Percentiles rank a stretch among this genome's conserved stretches.
phyloP scores from a whole-genome alignment of 2,888 invertebrate genomes.

The Plagodis pulveraria region DNA sequence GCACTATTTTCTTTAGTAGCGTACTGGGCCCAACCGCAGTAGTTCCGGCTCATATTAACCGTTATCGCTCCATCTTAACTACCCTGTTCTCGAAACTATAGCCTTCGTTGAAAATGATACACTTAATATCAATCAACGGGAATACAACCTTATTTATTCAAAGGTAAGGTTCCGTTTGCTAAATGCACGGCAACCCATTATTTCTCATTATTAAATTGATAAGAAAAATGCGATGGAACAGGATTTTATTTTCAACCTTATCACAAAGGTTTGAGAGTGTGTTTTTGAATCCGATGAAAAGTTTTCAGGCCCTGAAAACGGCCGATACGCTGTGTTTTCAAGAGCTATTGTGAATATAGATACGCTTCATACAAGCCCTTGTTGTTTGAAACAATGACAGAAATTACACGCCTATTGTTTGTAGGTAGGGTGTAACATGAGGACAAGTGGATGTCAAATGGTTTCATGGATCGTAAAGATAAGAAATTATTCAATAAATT shows the following conservation, averaged over 20 bases:
- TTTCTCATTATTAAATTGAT: constrained; percentile 81
- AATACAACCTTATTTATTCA: constrained; percentile 51
- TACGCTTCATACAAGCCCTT: constrained; percentile 35
- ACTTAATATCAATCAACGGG: constrained; percentile 56
- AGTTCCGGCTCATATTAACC: constrained; percentile 83
- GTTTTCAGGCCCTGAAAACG: constrained; percentile 27
- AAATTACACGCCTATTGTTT: constrained; percentile 42
- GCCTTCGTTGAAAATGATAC: constrained; percentile 77
- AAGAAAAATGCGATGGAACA: constrained; percentile 63
- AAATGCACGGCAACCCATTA: constrained; percentile 48
- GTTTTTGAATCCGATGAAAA: constrained; percentile 31
- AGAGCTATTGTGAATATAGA: constrained; percentile 52
- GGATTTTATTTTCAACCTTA: constrained; percentile 54
- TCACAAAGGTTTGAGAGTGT: constrained; percentile 32
- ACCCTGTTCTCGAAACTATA: constrained; percentile 79
- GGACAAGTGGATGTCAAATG: constrained; percentile 17
- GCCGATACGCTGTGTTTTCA: constrained; percentile 48
- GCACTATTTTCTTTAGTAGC: constrained; percentile 67
- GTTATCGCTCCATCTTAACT: constrained; percentile 82
- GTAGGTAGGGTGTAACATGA: constrained; percentile 32
- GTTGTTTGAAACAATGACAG: constrained; percentile 48
- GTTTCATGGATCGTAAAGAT: background rate
- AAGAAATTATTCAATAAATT: background rate
- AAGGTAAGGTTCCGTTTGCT: constrained; percentile 46
- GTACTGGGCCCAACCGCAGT: constrained; percentile 56